These are phyloP conservation scores for Vulpes vulpes DNA, from an alignment of 2,113 vertebrate species.

Conservation along the genomic window DNA sequence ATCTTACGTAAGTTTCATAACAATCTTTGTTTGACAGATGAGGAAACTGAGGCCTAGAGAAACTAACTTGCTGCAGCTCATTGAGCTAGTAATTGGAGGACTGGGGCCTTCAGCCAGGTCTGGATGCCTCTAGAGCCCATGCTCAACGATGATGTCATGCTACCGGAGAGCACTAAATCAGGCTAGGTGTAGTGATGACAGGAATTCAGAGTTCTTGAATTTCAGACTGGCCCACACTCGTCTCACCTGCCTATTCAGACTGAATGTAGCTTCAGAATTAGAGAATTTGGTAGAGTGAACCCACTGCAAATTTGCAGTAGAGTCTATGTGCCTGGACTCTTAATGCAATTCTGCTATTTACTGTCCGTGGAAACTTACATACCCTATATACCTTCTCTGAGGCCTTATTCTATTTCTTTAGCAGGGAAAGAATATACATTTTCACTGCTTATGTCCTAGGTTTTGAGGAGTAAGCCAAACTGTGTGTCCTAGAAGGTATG, in stretches of 20 bases:
- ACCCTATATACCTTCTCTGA: neutral
- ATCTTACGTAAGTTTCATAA: neutral
- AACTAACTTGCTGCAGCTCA: neutral
- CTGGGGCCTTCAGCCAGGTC: neutral
- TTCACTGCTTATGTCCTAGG: neutral
- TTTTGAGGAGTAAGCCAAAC: neutral
- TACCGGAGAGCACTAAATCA: neutral
- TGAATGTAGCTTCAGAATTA: neutral
- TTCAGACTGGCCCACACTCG: neutral
- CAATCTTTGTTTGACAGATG: neutral
- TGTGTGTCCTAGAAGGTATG: neutral
- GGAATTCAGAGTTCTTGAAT: conserved; percentile 8
- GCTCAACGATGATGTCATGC: neutral
- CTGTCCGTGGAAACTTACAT: neutral
- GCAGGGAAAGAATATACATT: neutral
- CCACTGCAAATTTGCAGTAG: neutral
- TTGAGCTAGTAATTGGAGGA: neutral
- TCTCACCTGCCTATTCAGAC: neutral
- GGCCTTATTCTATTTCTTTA: neutral
- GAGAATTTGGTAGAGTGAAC: neutral
- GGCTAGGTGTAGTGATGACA: neutral
- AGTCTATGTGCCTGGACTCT: neutral
- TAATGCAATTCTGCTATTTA: neutral
- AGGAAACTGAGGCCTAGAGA: neutral
- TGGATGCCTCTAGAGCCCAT: neutral